phyloP scores from a whole-genome alignment of 2,888 invertebrate genomes.

The Andrena bicolor region DNA sequence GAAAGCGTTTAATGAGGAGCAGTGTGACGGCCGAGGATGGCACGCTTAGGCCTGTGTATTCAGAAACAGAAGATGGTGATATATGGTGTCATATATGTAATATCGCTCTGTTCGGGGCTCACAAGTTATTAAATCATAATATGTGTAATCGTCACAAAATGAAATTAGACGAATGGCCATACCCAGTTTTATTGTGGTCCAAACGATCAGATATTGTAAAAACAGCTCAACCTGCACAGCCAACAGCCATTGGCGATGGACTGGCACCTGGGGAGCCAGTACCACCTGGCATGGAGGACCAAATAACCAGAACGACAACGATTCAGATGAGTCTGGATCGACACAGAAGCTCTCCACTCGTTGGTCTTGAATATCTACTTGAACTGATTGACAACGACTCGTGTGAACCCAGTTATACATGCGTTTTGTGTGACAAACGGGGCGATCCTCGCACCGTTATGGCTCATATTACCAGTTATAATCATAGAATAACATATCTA shows the following conservation, averaged over 20 bases:
- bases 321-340: constrained; percentile 87
- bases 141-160: constrained; percentile 84
- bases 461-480: constrained; percentile 92
- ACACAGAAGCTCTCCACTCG: constrained; percentile 86
- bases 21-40: constrained; percentile 84
- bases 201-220: constrained; percentile 79
- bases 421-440: constrained; percentile 92
- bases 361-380: constrained; percentile 93
- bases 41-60: constrained; percentile 82
- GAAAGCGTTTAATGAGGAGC: constrained; percentile 83
- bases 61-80: constrained; percentile 83
- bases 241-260: constrained; percentile 71
- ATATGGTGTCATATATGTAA: constrained; percentile 85
- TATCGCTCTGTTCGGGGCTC: constrained; percentile 82
- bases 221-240: constrained; percentile 69
- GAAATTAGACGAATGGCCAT: constrained; percentile 83
- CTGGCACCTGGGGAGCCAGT: constrained; percentile 89
- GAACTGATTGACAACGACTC: constrained; percentile 89
- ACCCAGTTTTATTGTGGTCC: constrained; percentile 83
- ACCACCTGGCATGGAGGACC: constrained; percentile 90
- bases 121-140: constrained; percentile 83
- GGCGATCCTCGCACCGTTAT: constrained; percentile 92
- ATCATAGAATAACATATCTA: constrained; percentile 91
- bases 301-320: constrained; percentile 85
- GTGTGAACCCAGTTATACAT: constrained; percentile 91